phyloP scores from a whole-genome alignment of 1,140 invertebrate genomes.

The Musca vetustissima region DNA sequence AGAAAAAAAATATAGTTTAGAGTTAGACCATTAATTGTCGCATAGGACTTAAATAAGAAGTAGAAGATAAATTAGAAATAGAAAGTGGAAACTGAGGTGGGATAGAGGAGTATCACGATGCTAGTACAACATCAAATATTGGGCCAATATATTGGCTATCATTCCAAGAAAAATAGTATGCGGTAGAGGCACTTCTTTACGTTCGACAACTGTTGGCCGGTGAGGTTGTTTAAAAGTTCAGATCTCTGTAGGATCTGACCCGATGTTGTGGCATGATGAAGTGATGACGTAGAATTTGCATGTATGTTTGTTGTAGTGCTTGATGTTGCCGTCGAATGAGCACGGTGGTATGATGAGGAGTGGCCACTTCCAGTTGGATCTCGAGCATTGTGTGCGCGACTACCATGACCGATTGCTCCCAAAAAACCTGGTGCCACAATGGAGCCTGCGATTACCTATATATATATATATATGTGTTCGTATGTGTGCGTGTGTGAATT shows the following conservation, averaged over 20 bases:
- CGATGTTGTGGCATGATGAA: slow-evolving; percentile 32
- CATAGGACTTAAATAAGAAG: too few relatives aligned
- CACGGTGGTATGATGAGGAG: slow-evolving; percentile 27
- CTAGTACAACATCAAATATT: slow-evolving; percentile 15
- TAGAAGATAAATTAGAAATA: slow-evolving; percentile 1
- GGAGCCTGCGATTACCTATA: slow-evolving; percentile 52
- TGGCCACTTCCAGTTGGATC: slow-evolving; percentile 35
- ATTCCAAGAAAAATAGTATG: neutral
- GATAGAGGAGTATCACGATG: slow-evolving; percentile 20
- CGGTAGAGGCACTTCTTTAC: neutral
- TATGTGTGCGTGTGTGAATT: slow-evolving; percentile 7
- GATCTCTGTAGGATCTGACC: slow-evolving; percentile 27
- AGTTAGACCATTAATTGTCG: too few relatives aligned
- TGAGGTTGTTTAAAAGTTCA: slow-evolving; percentile 38
- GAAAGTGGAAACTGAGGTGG: neutral
- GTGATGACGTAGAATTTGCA: slow-evolving; percentile 28
- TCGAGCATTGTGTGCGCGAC: slow-evolving; percentile 48
- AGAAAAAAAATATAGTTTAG: too few relatives aligned
- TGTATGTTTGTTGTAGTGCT: slow-evolving; percentile 33
- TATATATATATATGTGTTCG: slow-evolving; percentile 13
- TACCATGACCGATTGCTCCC: slow-evolving; percentile 48
- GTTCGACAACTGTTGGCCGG: slow-evolving; percentile 50
- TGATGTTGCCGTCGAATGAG: slow-evolving; percentile 23
- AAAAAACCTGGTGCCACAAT: slow-evolving; percentile 52
- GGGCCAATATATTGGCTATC: too few relatives aligned